A percentile compares a stretch with the other conserved stretches of the same genome.
Evolutionary conservation across 2,113 vertebrate genomes (phyloP).

Genomic region (Crypturellus undulatus): DNA sequence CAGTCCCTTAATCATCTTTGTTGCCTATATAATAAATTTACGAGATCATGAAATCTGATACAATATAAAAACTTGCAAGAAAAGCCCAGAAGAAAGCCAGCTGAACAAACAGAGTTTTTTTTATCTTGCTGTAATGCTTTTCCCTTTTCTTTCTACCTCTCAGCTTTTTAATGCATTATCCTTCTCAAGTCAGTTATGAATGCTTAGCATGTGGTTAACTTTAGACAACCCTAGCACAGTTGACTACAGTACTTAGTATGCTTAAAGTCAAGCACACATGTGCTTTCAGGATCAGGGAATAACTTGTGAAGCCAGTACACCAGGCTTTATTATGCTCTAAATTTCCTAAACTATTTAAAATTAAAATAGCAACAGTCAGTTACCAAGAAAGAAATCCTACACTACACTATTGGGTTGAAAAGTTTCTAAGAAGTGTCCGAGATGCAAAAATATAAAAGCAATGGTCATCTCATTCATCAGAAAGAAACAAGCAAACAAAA

Average conservation of each 20-base stretch:
- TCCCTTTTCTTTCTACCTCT: background rate
- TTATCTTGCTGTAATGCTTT: background rate
- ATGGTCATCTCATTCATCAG: background rate
- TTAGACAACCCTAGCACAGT: background rate
- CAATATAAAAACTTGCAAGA: background rate
- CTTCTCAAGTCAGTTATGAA: conserved; percentile 21
- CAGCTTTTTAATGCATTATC: background rate
- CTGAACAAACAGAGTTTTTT: background rate
- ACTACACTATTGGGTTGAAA: background rate
- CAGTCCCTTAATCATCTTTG: too few species aligned
- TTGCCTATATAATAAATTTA: background rate
- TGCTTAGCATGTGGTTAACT: background rate
- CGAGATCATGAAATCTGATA: background rate
- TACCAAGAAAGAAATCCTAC: background rate
- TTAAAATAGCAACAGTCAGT: background rate
- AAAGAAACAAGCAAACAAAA: background rate
- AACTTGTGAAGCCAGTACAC: background rate
- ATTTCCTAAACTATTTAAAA: conserved; percentile 11
- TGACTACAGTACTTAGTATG: background rate
- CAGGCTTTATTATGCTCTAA: background rate
- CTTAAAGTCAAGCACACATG: background rate
- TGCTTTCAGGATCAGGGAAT: background rate
- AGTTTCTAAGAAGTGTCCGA: background rate
- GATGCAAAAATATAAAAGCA: background rate
- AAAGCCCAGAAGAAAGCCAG: conserved; percentile 29